Conservation (phyloP, 2,113 vertebrate genomes). For the Himantopus leucocephalus region DNA sequence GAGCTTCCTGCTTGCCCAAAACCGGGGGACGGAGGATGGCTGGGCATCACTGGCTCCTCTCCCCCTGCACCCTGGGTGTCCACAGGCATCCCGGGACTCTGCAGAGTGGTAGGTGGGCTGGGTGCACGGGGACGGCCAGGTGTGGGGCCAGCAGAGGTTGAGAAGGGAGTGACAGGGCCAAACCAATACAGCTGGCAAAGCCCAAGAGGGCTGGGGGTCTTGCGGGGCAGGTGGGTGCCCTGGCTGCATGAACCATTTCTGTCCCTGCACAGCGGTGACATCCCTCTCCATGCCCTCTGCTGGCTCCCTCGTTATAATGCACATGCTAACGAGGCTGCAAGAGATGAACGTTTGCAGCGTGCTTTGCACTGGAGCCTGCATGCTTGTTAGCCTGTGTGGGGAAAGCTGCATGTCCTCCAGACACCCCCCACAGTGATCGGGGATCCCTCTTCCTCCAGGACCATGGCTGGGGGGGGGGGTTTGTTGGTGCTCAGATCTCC, state of each 20-base stretch:
- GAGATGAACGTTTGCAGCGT: neutral
- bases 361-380: neutral
- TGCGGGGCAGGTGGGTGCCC: fast-evolving
- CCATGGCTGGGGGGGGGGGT: neutral
- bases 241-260: neutral
- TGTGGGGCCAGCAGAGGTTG: neutral
- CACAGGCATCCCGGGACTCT: fast-evolving
- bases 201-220: neutral
- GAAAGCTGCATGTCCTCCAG: neutral
- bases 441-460: neutral
- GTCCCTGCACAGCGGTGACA: neutral
- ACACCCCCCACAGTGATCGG: fast-evolving
- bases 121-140: too few relatives aligned
- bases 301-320: neutral
- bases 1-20: fast-evolving
- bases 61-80: neutral
- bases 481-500: neutral
- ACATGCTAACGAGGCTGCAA: neutral
- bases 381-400: fast-evolving
- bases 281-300: neutral
- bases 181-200: neutral
- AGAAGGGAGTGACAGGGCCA: neutral
- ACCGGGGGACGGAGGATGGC: fast-evolving
- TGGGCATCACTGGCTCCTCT: neutral
- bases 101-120: neutral